These are phyloP conservation scores for Crax fasciolata DNA, from an alignment of 2,797 vertebrate species.

Conservation along the genomic window DNA sequence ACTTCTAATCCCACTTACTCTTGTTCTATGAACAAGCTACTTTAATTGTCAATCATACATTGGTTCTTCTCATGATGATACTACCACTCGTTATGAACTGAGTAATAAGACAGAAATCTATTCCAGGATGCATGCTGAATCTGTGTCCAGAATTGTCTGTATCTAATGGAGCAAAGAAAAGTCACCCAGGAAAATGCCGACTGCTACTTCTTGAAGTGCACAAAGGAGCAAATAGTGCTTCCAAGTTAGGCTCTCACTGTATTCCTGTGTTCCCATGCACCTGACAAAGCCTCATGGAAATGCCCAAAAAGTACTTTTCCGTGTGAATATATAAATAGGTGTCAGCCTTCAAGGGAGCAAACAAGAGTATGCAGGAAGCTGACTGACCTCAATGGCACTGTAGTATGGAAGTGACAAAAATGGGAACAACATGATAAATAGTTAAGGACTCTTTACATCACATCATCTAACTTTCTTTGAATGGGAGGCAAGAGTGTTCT, in stretches of 20 bases:
- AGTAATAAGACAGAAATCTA: not conserved
- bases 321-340: not conserved
- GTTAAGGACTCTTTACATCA: not conserved
- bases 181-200: not conserved
- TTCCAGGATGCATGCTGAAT: not conserved
- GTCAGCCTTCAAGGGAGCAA: not conserved
- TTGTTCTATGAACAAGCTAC: not conserved
- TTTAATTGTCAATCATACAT: not conserved
- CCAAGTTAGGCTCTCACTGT: not conserved
- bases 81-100: not conserved
- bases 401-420: not conserved
- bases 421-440: not conserved
- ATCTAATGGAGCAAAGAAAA: not conserved
- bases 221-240: not conserved
- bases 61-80: not conserved
- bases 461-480: not conserved
- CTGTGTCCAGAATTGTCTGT: not conserved
- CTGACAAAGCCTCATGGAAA: not conserved
- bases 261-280: not conserved
- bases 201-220: not conserved
- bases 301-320: not conserved
- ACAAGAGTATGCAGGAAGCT: not conserved
- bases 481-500: not conserved
- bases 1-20: not conserved
- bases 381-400: not conserved